Percentiles rank a stretch among this genome's conserved stretches.
Conservation (phyloP, 2,797 vertebrate species). For the Lacerta viridis region DNA sequence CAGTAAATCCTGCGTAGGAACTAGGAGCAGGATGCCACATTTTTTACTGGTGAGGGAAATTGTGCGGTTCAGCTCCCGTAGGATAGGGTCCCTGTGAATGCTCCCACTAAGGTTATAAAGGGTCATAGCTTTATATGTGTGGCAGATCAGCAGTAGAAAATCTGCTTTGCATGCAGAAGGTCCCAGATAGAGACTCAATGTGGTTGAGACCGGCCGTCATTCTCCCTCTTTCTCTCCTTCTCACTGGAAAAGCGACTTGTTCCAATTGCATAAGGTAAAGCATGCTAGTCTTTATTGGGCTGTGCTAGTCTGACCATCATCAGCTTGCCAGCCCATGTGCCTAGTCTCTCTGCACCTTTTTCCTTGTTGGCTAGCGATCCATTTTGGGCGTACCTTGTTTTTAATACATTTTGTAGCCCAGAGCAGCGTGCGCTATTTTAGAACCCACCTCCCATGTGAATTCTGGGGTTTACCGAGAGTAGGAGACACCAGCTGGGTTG, state of each 20-base stretch:
- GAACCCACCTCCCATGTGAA: background rate
- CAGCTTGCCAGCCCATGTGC: background rate
- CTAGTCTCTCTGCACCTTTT: too few relatives aligned
- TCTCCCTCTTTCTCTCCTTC: too few relatives aligned
- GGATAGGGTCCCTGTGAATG: too few relatives aligned
- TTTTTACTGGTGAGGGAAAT: background rate
- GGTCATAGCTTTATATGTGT: too few relatives aligned
- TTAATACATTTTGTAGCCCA: background rate
- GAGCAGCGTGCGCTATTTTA: conserved; percentile 16
- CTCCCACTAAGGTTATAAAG: background rate
- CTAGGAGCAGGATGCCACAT: background rate
- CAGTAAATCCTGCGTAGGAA: background rate
- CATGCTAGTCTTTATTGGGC: background rate
- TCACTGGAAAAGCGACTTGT: background rate
- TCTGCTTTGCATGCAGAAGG: too few relatives aligned
- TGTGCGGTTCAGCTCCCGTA: too few relatives aligned
- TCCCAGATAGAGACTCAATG: too few relatives aligned
- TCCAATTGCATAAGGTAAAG: background rate
- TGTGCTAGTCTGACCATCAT: background rate
- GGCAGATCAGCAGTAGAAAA: too few relatives aligned
- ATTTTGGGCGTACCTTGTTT: background rate
- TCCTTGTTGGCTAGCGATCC: background rate
- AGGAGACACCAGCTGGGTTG: background rate
- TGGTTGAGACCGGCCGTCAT: too few relatives aligned
- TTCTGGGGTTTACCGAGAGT: conserved; percentile 2